A percentile compares a stretch with the other conserved stretches of the same genome.
phyloP scores from a whole-genome alignment of 2,888 invertebrate species.

The Scaeva pyrastri region DNA sequence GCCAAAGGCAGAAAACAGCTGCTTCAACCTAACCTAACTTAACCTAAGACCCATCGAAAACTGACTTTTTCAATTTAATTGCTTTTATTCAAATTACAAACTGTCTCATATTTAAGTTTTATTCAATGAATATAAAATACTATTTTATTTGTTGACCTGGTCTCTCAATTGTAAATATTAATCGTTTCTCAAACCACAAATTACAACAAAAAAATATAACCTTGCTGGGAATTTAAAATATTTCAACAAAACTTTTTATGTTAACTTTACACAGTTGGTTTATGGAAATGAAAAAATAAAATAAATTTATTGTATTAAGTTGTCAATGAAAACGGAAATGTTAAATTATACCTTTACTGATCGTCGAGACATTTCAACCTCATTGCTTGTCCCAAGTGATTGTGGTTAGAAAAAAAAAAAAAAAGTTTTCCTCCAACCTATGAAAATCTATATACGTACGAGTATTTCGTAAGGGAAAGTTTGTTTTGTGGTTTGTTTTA shows the following conservation, averaged over 20 bases:
- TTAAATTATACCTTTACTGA: constrained; percentile 5
- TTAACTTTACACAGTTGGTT: constrained; percentile 22
- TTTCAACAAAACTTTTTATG: too few relatives aligned
- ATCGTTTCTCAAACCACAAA: constrained; percentile 36
- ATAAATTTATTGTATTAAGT: constrained; percentile 38
- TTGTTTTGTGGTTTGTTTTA: not conserved
- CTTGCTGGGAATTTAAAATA: constrained; percentile 51
- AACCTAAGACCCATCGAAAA: too few relatives aligned
- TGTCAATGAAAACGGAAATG: constrained; percentile 46
- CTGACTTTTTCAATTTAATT: too few relatives aligned
- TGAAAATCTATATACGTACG: too few relatives aligned
- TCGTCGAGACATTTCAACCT: constrained; percentile 3
- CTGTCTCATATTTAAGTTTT: not conserved
- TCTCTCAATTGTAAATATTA: constrained; percentile 22
- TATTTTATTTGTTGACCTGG: not conserved
- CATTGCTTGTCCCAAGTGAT: not conserved
- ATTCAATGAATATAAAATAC: not conserved
- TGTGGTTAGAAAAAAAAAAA: too few relatives aligned
- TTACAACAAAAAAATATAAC: constrained; percentile 20
- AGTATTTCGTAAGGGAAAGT: not conserved
- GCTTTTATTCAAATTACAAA: not conserved
- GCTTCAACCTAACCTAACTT: too few relatives aligned
- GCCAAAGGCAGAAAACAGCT: too few relatives aligned
- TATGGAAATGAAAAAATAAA: constrained; percentile 23
- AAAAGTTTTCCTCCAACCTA: not conserved